Evolutionary conservation across 1,140 invertebrate genomes (phyloP).

Genomic region (Aporrectodea caliginosa): DNA sequence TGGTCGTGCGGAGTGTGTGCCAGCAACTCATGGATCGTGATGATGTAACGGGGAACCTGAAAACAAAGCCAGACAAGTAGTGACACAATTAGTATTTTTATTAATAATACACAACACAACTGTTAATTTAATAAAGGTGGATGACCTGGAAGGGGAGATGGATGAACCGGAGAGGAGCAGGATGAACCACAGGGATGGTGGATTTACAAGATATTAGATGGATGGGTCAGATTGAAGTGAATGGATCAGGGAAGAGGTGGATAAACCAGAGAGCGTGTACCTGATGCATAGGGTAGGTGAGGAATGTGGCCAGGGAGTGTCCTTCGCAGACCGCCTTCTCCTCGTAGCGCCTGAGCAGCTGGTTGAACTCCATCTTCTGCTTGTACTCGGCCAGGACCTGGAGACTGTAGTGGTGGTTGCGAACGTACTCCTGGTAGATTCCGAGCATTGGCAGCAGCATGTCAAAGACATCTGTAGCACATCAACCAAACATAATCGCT

Average conservation of each 20-base stretch:
- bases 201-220: too few species aligned
- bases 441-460: slow-evolving; percentile 89
- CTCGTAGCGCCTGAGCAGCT: slow-evolving; percentile 74
- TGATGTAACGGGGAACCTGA: slow-evolving; percentile 86
- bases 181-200: too few species aligned
- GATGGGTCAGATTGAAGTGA: too few species aligned
- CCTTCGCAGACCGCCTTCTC: slow-evolving; percentile 81
- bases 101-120: too few species aligned
- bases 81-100: too few species aligned
- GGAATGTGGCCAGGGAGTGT: slow-evolving; percentile 78
- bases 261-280: too few species aligned
- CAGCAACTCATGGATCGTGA: slow-evolving; percentile 82
- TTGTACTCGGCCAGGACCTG: slow-evolving; percentile 92
- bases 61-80: slow-evolving; percentile 29
- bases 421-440: slow-evolving; percentile 90
- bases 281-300: slow-evolving; percentile 94
- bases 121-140: too few species aligned
- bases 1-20: slow-evolving; percentile 91
- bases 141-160: too few species aligned
- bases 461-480: slow-evolving; percentile 83
- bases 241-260: too few species aligned
- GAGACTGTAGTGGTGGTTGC: slow-evolving; percentile 88
- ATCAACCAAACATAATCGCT: slow-evolving; percentile 27
- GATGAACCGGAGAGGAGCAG: too few species aligned
- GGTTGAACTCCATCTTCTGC: slow-evolving; percentile 72